Percentiles rank a stretch among this genome's conserved stretches.
These are phyloP conservation scores for Meiosimyza platycephala DNA, from an alignment of 2,888 invertebrate genomes.

Conservation along the genomic window DNA sequence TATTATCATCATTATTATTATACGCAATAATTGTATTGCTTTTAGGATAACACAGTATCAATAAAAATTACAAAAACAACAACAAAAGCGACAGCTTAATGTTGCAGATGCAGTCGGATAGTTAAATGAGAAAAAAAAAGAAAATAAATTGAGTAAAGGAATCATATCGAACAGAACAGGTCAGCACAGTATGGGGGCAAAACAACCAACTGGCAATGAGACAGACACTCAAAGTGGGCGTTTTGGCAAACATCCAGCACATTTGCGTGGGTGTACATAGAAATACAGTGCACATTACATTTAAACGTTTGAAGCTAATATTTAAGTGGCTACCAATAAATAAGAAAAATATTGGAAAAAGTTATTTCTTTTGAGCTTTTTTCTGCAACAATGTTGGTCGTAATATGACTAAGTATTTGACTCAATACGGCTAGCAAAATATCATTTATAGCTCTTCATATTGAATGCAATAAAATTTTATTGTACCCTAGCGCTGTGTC, in stretches of 20 bases:
- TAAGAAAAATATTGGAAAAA: constrained; percentile 22
- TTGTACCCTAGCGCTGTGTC: not conserved
- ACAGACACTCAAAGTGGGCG: not conserved
- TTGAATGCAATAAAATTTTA: constrained; percentile 1
- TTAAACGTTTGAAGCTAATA: constrained; percentile 9
- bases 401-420: too few species aligned
- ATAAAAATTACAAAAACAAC: constrained; percentile 6
- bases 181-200: not conserved
- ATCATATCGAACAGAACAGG: too few species aligned
- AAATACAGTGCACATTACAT: not conserved
- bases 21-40: constrained; percentile 20
- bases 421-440: not conserved
- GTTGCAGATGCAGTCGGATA: not conserved
- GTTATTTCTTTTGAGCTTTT: not conserved
- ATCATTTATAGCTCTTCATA: not conserved
- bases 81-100: not conserved
- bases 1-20: constrained; percentile 14
- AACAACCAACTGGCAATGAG: too few species aligned
- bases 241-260: not conserved
- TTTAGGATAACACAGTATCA: constrained; percentile 13
- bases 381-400: too few species aligned
- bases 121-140: not conserved
- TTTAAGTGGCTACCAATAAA: constrained; percentile 39
- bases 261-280: not conserved
- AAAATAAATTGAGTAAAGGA: not conserved